These are phyloP conservation scores for Proisotoma minuta DNA, from an alignment of 2,888 invertebrate species.

Conservation along the genomic window DNA sequence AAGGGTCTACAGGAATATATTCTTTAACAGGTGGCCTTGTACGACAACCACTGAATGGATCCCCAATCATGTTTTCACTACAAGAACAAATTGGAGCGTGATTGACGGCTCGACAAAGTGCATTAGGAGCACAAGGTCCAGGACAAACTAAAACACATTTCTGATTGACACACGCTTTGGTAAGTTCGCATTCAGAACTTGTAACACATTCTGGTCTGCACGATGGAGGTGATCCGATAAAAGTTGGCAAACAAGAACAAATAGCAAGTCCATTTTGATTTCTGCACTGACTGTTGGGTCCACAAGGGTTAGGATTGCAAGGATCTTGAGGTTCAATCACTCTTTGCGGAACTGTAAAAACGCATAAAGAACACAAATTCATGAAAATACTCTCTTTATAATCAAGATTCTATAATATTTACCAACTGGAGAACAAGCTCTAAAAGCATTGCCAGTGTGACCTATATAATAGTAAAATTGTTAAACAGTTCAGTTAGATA, in stretches of 20 bases:
- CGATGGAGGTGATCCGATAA: conserved; percentile 61
- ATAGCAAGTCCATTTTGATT: conserved; percentile 58
- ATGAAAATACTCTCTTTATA: too few relatives aligned
- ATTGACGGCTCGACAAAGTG: conserved; percentile 48
- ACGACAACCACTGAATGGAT: conserved; percentile 63
- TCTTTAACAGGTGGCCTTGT: conserved; percentile 48
- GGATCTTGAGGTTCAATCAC: conserved; percentile 52
- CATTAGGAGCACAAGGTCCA: conserved; percentile 62
- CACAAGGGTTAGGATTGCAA: conserved; percentile 69
- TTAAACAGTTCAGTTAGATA: too few relatives aligned
- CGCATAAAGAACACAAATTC: too few relatives aligned
- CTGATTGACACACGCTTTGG: conserved; percentile 42
- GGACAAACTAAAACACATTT: conserved; percentile 53
- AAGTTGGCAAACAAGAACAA: conserved; percentile 52
- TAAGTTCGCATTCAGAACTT: conserved; percentile 44
- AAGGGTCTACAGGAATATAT: conserved; percentile 51
- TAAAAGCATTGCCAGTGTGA: not conserved
- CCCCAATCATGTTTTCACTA: conserved; percentile 64
- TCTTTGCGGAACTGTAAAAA: too few relatives aligned
- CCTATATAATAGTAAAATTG: too few relatives aligned
- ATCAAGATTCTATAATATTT: too few relatives aligned
- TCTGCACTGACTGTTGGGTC: conserved; percentile 59
- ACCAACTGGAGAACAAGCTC: not conserved
- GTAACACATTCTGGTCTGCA: conserved; percentile 55
- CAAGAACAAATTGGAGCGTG: conserved; percentile 76